Conservation (phyloP, 1,140 invertebrate species). For the Zaprionus lachaisei region DNA sequence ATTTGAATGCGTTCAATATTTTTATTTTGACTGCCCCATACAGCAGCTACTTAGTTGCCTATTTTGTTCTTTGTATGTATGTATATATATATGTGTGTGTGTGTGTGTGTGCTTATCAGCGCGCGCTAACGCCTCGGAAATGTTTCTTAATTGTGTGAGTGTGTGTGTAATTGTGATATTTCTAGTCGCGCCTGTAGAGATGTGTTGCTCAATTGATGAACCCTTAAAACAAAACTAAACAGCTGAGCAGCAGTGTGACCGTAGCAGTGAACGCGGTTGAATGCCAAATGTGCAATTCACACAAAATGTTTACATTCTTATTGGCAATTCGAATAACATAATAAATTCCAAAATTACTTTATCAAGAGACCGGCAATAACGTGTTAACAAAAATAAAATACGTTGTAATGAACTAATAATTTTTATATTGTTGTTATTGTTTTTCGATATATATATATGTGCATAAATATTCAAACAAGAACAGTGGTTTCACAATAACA, state of each 20-base stretch:
- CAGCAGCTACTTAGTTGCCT: slow-evolving; percentile 56
- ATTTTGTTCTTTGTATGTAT: slow-evolving; percentile 12
- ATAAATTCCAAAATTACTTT: neutral
- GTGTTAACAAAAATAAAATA: too few species aligned
- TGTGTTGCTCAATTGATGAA: slow-evolving; percentile 30
- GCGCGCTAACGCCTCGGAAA: slow-evolving; percentile 20
- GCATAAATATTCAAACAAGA: neutral
- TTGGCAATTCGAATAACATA: neutral
- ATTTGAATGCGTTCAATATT: slow-evolving; percentile 47
- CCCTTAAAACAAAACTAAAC: slow-evolving; percentile 40
- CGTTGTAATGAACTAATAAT: too few species aligned
- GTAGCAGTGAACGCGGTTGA: neutral
- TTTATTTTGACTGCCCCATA: slow-evolving; percentile 52
- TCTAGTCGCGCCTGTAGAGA: slow-evolving; percentile 14
- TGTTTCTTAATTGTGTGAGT: slow-evolving; percentile 23
- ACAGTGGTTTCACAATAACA: neutral
- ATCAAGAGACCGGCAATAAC: neutral
- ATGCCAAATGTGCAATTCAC: slow-evolving; percentile 21
- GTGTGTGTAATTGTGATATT: slow-evolving; percentile 27
- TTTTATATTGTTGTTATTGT: too few species aligned
- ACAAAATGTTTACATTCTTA: slow-evolving; percentile 4
- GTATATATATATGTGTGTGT: slow-evolving; percentile 16
- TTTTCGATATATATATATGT: neutral
- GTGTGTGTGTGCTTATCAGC: slow-evolving; percentile 44
- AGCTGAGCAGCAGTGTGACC: slow-evolving; percentile 36